Evolutionary conservation across 2,888 invertebrate genomes (phyloP), one percentile per base, ranked within the genome.

Genomic region (Neria commutata): DNA sequence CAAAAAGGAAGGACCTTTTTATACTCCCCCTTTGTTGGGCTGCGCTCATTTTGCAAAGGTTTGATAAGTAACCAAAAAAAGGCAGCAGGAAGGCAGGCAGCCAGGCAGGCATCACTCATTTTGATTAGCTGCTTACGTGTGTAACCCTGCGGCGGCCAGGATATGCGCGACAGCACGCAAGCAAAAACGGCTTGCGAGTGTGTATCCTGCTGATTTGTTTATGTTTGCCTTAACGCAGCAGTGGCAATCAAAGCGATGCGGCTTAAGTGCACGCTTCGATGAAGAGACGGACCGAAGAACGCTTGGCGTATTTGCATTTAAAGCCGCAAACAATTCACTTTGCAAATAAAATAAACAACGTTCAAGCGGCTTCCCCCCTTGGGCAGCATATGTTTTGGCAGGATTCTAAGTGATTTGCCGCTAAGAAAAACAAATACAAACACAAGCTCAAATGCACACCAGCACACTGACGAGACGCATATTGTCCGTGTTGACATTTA

Each of bases 401-500:
- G n/a, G n/a, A n/a, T n/a, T n/a, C n/a, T n/a, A n/a, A n/a, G n/a
- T n/a, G n/a, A n/a, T n/a, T n/a, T n/a, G n/a, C n/a, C n/a, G n/a
- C n/a, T n/a, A n/a, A n/a, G n/a, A n/a, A n/a, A n/a, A n/a, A n/a
- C n/a, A n/a, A n/a, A n/a, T n/a, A n/a, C n/a, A n/a, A n/a, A n/a
- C n/a, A n/a, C n/a, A n/a, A n/a, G n/a, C n/a, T n/a, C n/a, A n/a
- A n/a, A n/a, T n/a, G n/a, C n/a, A n/a, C n/a, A n/a, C n/a, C n/a
- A n/a, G n/a, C n/a, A n/a, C n/a, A n/a, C n/a, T n/a, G n/a, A n/a
- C n/a, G n/a, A n/a, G 6, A 26, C 8, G 14, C 48, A 48, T 24
- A 48, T 48, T 48, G 6, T 48, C 19, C 4, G 6, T 25, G 48
- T 26, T 48, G 48, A 48, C 48, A 48, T 48, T 48, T 48, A 48